Base-by-base conservation (phyloP, 1,140 invertebrate genomes). In the Druon quercuslanigerum region DNA sequence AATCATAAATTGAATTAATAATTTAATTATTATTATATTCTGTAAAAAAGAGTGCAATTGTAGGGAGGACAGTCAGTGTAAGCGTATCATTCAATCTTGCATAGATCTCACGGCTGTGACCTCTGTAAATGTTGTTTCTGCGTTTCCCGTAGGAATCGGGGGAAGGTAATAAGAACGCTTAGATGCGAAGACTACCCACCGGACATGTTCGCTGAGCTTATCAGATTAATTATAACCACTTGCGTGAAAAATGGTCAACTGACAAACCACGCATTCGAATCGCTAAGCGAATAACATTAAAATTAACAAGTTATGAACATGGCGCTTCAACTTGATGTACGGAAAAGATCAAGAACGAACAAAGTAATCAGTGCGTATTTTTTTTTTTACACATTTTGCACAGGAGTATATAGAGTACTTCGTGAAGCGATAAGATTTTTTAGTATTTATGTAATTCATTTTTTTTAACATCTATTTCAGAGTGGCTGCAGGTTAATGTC, bases 91-190 rank as follows among this genome's bases (percentile, higher is more conserved):
- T 60, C 60, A 78, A 89, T 89, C 88, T 89, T 86, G 88, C 86
- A 89, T 88, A 88, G 88, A 89, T 89, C 87, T 87, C 86, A 88
- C 88, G 86, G 83, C 82, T 84, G 75, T 86, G 87, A 89, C 87
- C 87, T 86, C 85, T 85, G 83, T 86, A 87, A 88, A 88, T 82
- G 86, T 85, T 83, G 79, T 78, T 81, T 78, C 76, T 76, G 77
- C 73, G 73, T 80, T 79, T 85, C 77, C 82, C 76, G 78, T 71
- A 79, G 72, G 77, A 81, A 81, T 66, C 60, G 20, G 79, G 85
- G 84, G 85, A 88, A 87, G 87, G 86, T 87, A 86, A 85, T 85
- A 83, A 83, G 76, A 80, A 84, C 76, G 77, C 71, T 77, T 79
- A 78, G 82, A 77, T 82, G 71, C 71, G 66, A 75, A 71, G 75